Conservation (phyloP, 1,140 invertebrate species). For the Cecropterus lyciades region DNA sequence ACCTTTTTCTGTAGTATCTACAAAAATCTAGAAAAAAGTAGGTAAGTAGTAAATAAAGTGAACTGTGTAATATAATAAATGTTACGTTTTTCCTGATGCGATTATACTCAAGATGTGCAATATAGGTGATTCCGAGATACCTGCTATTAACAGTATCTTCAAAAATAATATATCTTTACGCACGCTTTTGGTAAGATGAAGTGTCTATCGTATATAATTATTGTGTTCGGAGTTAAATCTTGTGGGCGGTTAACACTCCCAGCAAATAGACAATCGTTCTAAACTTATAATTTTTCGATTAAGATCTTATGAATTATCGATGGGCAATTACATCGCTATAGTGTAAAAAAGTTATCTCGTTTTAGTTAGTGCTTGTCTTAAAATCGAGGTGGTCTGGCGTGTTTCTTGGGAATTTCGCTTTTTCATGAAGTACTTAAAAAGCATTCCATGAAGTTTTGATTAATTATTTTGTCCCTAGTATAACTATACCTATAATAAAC, state of each 20-base stretch:
- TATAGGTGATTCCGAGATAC: too few species aligned
- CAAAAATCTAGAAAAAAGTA: too few species aligned
- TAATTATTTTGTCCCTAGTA: too few species aligned
- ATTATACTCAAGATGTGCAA: too few species aligned
- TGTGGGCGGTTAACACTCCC: slow-evolving; percentile 63
- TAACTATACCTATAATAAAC: too few species aligned
- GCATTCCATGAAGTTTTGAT: too few species aligned
- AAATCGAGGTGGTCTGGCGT: background rate
- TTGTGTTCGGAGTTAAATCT: slow-evolving; percentile 35
- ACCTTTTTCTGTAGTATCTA: too few species aligned
- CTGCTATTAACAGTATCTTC: background rate
- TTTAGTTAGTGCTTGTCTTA: background rate
- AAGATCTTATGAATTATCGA: slow-evolving; percentile 57
- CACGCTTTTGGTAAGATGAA: slow-evolving; percentile 9
- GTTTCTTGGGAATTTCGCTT: background rate
- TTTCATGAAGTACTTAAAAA: too few species aligned
- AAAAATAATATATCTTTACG: slow-evolving; percentile 3
- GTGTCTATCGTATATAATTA: slow-evolving; percentile 41
- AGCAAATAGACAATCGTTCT: slow-evolving; percentile 65
- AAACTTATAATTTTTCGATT: slow-evolving; percentile 73
- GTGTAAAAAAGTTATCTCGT: background rate
- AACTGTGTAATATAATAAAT: too few species aligned
- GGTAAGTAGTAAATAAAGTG: too few species aligned
- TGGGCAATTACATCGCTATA: background rate
- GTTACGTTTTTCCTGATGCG: too few species aligned